A percentile compares a stretch with the other conserved stretches of the same genome.
These are phyloP conservation scores for Belgica antarctica DNA, from an alignment of 2,888 invertebrate genomes.

Conservation along the genomic window DNA sequence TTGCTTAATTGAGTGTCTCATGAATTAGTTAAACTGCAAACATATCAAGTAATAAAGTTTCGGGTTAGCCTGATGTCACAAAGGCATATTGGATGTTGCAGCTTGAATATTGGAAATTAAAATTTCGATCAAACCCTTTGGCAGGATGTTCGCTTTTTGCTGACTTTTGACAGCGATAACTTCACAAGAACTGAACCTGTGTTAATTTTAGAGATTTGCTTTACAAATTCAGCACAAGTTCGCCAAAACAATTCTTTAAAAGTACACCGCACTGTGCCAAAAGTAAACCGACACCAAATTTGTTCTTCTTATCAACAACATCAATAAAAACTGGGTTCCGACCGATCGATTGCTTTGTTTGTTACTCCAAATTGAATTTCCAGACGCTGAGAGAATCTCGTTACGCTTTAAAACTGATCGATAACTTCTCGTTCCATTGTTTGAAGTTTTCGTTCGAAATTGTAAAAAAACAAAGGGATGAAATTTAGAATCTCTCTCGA, in stretches of 20 bases:
- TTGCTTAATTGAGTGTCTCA: slow-evolving; percentile 30
- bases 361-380: slow-evolving; percentile 28
- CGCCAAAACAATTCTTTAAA: too few species aligned
- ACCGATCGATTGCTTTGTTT: too few species aligned
- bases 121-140: background rate
- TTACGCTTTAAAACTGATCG: slow-evolving; percentile 32
- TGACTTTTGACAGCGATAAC: too few species aligned
- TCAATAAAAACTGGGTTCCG: too few species aligned
- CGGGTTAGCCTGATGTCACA: background rate
- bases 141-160: too few species aligned
- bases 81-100: too few species aligned
- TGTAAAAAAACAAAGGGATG: slow-evolving; percentile 31
- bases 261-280: too few species aligned
- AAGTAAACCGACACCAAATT: too few species aligned
- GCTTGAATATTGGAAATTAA: background rate
- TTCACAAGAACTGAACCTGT: too few species aligned
- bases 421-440: background rate
- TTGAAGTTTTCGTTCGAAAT: slow-evolving; percentile 30
- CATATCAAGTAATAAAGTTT: background rate
- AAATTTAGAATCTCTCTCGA: slow-evolving; percentile 11
- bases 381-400: slow-evolving; percentile 18
- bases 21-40: background rate
- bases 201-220: too few species aligned
- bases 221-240: too few species aligned
- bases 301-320: too few species aligned